phyloP scores from a whole-genome alignment of 2,888 invertebrate genomes.

The Ferdinandea cuprea region DNA sequence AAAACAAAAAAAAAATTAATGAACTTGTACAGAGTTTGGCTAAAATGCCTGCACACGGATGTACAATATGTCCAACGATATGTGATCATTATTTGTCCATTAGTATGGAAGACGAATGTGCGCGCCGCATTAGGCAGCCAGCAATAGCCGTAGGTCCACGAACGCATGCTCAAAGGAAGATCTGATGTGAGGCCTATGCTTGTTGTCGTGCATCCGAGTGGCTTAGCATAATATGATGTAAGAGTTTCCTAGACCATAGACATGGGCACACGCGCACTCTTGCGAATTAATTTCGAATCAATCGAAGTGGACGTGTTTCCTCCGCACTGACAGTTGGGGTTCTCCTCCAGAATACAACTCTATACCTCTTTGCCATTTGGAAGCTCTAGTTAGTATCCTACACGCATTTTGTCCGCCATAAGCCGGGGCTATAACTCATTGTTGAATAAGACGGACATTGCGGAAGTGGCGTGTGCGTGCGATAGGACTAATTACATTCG shows the following conservation, averaged over 20 bases:
- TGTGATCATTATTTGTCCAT: constrained; percentile 67
- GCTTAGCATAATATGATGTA: constrained; percentile 55
- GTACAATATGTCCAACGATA: constrained; percentile 16
- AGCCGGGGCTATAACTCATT: constrained; percentile 43
- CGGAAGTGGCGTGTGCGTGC: constrained; percentile 65
- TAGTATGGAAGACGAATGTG: constrained; percentile 63
- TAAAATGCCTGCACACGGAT: constrained; percentile 52
- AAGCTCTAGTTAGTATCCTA: constrained; percentile 19
- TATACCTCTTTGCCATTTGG: constrained; percentile 11
- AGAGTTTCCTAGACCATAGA: constrained; percentile 56
- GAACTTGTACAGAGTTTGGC: constrained; percentile 10
- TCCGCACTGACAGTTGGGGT: constrained; percentile 23
- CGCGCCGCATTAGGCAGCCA: constrained; percentile 22
- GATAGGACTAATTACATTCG: constrained; percentile 65
- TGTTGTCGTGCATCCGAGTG: constrained; percentile 2
- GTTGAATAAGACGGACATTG: constrained; percentile 42
- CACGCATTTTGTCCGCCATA: neutral
- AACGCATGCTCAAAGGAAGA: constrained; percentile 32
- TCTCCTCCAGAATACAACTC: constrained; percentile 4
- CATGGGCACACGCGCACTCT: constrained; percentile 60
- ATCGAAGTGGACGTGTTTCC: constrained; percentile 67
- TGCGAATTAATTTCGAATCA: constrained; percentile 69
- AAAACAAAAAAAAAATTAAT: too few relatives aligned
- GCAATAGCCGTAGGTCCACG: constrained; percentile 36
- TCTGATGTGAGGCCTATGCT: constrained; percentile 15